These are phyloP conservation scores for Anarsia innoxiella DNA, from an alignment of 2,888 invertebrate species.

Conservation along the genomic window DNA sequence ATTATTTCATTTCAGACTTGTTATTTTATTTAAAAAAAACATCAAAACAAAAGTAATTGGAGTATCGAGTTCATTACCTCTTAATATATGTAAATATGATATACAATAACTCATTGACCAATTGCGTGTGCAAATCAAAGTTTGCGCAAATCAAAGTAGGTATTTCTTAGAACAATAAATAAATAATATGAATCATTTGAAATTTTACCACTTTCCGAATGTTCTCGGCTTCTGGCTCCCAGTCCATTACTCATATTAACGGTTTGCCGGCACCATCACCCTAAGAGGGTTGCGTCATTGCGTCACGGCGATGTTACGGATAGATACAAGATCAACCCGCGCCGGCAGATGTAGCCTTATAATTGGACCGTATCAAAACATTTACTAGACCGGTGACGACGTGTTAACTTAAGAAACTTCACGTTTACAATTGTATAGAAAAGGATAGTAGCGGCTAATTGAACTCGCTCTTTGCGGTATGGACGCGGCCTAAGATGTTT, in stretches of 20 bases:
- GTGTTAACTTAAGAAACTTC: neutral
- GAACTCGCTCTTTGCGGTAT: neutral
- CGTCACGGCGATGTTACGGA: conserved; percentile 61
- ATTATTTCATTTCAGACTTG: too few relatives aligned
- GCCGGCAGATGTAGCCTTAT: conserved; percentile 59
- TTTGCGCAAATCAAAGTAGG: too few relatives aligned
- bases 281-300: conserved; percentile 53
- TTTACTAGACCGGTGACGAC: conserved; percentile 26
- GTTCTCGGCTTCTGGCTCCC: conserved; percentile 38
- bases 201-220: conserved; percentile 12
- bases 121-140: too few relatives aligned
- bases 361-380: conserved; percentile 73
- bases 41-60: too few relatives aligned
- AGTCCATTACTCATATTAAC: conserved; percentile 69
- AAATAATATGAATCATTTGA: too few relatives aligned
- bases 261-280: conserved; percentile 53
- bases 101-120: too few relatives aligned
- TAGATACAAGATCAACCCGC: conserved; percentile 40
- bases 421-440: neutral
- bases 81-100: neutral
- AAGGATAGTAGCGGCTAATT: neutral
- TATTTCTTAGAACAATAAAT: neutral
- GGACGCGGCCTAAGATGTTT: neutral
- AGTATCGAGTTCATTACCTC: neutral
- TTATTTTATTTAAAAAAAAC: too few relatives aligned